Conservation (phyloP, 2,888 invertebrate species). For the Acleris holmiana region DNA sequence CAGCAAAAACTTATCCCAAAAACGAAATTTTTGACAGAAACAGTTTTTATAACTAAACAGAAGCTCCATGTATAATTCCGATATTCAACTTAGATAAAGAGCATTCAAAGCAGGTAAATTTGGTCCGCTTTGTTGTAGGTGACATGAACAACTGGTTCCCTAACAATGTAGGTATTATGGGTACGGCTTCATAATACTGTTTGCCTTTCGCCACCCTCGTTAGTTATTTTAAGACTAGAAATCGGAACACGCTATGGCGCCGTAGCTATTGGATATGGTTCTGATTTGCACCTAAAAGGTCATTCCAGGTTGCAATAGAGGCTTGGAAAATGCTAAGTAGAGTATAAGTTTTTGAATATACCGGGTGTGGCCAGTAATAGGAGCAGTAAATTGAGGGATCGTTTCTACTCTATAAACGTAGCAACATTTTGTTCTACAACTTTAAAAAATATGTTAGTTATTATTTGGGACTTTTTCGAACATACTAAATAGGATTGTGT, state of each 20-base stretch:
- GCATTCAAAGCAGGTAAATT: conserved; percentile 12
- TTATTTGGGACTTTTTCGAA: neutral
- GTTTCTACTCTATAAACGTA: too few relatives aligned
- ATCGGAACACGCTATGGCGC: conserved; percentile 16
- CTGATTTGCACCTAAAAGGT: conserved; percentile 18
- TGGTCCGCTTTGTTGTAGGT: conserved; percentile 28
- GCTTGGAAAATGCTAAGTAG: neutral
- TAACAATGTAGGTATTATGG: conserved; percentile 20
- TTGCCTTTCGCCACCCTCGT: conserved; percentile 31
- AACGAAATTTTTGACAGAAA: too few relatives aligned
- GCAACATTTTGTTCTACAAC: too few relatives aligned
- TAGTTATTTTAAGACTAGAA: conserved; percentile 29
- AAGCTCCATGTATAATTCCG: conserved; percentile 1
- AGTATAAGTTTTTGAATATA: too few relatives aligned
- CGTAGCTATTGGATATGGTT: conserved; percentile 12
- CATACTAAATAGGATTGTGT: too few relatives aligned
- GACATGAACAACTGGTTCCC: conserved; percentile 16
- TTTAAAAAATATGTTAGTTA: too few relatives aligned
- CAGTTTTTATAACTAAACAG: too few relatives aligned
- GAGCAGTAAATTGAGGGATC: too few relatives aligned
- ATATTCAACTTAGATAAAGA: conserved; percentile 11
- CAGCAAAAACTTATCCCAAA: too few relatives aligned
- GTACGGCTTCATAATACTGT: conserved; percentile 24
- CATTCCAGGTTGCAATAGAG: conserved; percentile 21
- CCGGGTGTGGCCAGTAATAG: too few relatives aligned